Evolutionary conservation across 1,140 invertebrate genomes (phyloP), one percentile per base, ranked within the genome.

Genomic region (Papilio polyxenes): DNA sequence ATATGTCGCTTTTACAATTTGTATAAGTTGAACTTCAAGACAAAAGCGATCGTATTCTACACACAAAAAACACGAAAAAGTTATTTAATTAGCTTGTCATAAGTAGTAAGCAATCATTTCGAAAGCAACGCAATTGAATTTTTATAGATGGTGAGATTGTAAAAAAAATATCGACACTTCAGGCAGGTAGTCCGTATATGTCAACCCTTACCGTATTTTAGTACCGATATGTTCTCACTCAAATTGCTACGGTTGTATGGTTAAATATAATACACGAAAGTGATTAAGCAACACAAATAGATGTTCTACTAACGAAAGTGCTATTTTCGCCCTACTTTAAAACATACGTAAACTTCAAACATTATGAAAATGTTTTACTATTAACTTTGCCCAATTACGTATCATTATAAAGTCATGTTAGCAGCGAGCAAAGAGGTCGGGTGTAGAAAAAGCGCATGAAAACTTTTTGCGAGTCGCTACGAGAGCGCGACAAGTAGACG

Each of bases 401-500:
- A 65, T 65, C 62, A 65, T 65, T 65, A 65, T 65, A 31, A 65
- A 65, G 20, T 65, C 62, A 65, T 65, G 62, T 65, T 31, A 65
- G 62, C 23, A 65, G 23, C 62, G 20, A 3, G 62, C 62, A 65
- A 65, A 65, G 62, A 65, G 56, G 56, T 59, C 56, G 53, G 81
- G 76, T 83, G 62, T 31, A 85, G 84, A 84, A 79, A 83, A 84
- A 85, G 82, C 62, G 23, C 23, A 65, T 65, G 62, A 65, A 65
- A 65, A 65, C 78, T 83, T 86, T 87, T 85, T 86, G 83, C 82
- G 82, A 85, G 84, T 82, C 83, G 81, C 82, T 79, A 87, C 84
- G 85, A 85, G 79, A 80, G 83, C 80, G 82, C 84, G 86, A 89
- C 89, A 89, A 89, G 85, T 87, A 81, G 83, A 80, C 85, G 86